Conservation (phyloP, 2,797 vertebrate species). For the Gymnothorax javanicus region DNA sequence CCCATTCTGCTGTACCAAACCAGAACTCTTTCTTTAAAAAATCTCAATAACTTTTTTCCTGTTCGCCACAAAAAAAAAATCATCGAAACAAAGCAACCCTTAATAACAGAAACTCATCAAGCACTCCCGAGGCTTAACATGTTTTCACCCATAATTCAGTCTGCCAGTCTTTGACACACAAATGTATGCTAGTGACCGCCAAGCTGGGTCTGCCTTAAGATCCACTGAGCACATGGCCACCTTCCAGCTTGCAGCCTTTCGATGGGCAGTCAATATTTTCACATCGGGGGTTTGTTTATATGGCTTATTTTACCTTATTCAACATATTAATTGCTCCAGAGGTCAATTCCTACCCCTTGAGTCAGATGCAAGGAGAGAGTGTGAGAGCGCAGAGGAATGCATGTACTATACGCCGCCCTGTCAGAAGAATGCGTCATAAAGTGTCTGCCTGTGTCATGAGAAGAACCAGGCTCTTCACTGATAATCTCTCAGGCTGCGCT, state of each 20-base stretch:
- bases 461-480: too few species aligned
- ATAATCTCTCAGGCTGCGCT: too few species aligned
- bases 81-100: not conserved
- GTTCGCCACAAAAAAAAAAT: not conserved
- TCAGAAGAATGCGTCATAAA: too few species aligned
- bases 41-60: not conserved
- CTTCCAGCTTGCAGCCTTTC: not conserved
- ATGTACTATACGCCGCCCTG: too few species aligned
- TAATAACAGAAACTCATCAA: not conserved
- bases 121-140: not conserved
- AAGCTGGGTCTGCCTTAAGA: not conserved
- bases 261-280: not conserved
- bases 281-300: not conserved
- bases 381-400: too few species aligned
- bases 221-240: not conserved
- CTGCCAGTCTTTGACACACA: not conserved
- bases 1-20: too few species aligned
- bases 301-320: too few species aligned
- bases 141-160: not conserved
- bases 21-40: too few species aligned
- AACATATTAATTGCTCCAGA: not conserved
- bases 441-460: too few species aligned
- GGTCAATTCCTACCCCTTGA: not conserved
- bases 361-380: too few species aligned
- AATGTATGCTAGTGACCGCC: not conserved